phyloP scores from a whole-genome alignment of 2,888 invertebrate species.

The Branchipolynoe longqiensis region DNA sequence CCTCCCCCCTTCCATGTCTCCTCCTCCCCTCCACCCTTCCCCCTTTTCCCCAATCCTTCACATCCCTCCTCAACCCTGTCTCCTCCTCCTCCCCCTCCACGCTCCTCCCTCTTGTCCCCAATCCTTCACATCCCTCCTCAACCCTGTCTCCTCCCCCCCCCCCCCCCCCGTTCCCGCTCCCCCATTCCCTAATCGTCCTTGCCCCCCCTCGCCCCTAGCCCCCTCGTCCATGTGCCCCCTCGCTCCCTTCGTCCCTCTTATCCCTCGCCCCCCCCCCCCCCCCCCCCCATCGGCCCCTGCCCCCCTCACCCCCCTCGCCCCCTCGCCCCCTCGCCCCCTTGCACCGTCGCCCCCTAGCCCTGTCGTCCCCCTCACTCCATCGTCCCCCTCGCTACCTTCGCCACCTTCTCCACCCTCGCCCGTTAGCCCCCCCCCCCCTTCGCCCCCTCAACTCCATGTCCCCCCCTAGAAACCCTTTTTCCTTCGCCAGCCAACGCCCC shows the following conservation, averaged over 20 bases:
- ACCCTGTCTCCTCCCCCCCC: neutral
- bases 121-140: neutral
- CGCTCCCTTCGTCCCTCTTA: neutral
- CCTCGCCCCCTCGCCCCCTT: neutral
- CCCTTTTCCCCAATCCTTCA: neutral
- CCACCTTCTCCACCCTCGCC: no score
- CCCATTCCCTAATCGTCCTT: no score
- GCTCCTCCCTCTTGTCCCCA: no score
- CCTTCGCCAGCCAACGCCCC: conserved; percentile 7
- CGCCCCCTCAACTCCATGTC: no score
- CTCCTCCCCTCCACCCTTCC: conserved; percentile 9
- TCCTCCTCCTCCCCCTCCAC: neutral
- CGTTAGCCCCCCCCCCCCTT: no score
- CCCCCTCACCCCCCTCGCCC: no score
- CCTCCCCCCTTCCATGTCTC: neutral
- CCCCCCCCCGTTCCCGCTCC: neutral
- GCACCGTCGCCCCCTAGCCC: neutral
- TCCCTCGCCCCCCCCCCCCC: neutral
- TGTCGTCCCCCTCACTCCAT: no score
- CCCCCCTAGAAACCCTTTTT: no score
- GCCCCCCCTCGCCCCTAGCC: neutral
- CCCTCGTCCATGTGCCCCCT: conserved; percentile 8
- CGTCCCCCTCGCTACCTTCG: no score
- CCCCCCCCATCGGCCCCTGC: neutral
- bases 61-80: neutral